Evolutionary conservation across 2,113 vertebrate genomes (phyloP), one percentile per base, ranked within the genome.

Genomic region (Prinia subflava): DNA sequence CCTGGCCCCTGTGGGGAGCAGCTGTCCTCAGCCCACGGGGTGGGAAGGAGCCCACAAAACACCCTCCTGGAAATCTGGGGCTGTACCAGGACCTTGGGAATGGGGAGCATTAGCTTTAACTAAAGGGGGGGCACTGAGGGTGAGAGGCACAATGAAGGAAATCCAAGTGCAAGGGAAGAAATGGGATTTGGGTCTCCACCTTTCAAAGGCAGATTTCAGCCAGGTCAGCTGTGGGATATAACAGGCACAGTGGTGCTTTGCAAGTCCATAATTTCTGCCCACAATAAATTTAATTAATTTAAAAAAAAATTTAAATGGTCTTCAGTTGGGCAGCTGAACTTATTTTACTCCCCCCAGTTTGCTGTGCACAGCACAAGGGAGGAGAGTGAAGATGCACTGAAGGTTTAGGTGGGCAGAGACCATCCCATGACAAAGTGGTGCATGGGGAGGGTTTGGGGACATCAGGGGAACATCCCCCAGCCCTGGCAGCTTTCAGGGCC

Each of bases 191-290:
- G 24, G 15, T 25, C 23, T n/a, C 11, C 13, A 10, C 9, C 6
- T 8, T 77, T n/a, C 37, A 28, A 50, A 52, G n/a, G 33, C 18
- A 60, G 35, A 59, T 24, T 35, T 55, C 25, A 49, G 9, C 3
- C 33, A 17, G 17, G 47, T 37, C 28, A 69, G 39, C 59, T 37
- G 20, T 3, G 31, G 13, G 63, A 11, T 33, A 9, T 30, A n/a
- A 57, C 0, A 2, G 37, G 28, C 28, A 62, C 0, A 0, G 46
- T 0, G 0, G 17, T n/a, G 19, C 8, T 31, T 47, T 53, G 17
- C n/a, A 83, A 73, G 10, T 8, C 55, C 35, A 11, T 15, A 0
- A 1, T 13, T 77, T 89, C 59, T 55, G 24, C 35, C 13, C 22
- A 25, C 2, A 2, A 33, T 19, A 20, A 27, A 27, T 44, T 52